Evolutionary conservation across 1,140 invertebrate species (phyloP), one percentile per base, ranked within the genome.

Genomic region (Tribolium castaneum): DNA sequence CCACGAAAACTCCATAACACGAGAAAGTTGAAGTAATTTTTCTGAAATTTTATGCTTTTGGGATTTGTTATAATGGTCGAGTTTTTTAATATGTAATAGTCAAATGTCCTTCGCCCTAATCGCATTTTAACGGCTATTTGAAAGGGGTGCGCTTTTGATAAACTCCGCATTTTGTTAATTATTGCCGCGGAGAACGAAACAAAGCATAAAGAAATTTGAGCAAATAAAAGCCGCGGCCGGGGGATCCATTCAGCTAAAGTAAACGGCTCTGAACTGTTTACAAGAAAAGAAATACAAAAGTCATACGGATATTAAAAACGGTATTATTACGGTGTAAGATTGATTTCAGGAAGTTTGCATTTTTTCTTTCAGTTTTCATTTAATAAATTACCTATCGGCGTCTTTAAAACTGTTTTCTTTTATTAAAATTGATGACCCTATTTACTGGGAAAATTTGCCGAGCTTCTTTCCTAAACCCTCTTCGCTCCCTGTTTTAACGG

Each of bases 371-470:
- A n/a, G 25, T 35, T 66, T 66, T 66, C 59, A 66, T 66, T 66
- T 66, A 66, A 66, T 66, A 66, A 66, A 66, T 66, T 66, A 66
- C 59, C 59, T 39, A 66, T 14, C 59, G 59, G 34, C 59, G 30
- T 66, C 59, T 66, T 66, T 66, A 34, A 34, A 66, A 66, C 59
- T 35, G 30, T 66, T 66, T 66, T 66, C 59, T 66, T 66, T 66
- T 66, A 66, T 66, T 66, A 66, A 66, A 39, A 66, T 66, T 66
- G 59, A 66, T 66, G 59, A 66, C 30, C 25, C 59, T 66, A 66
- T 66, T 66, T 66, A 66, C 59, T 66, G 25, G 13, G 54, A 22
- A 59, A 59, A 59, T 59, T 59, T 59, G 54, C 54, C 54, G 54
- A 59, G 54, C 54, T 59, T 59, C 54, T 35, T 66, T 35, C 30